Evolutionary conservation across 2,113 vertebrate species (phyloP).

Genomic region (Salvelinus namaycush): DNA sequence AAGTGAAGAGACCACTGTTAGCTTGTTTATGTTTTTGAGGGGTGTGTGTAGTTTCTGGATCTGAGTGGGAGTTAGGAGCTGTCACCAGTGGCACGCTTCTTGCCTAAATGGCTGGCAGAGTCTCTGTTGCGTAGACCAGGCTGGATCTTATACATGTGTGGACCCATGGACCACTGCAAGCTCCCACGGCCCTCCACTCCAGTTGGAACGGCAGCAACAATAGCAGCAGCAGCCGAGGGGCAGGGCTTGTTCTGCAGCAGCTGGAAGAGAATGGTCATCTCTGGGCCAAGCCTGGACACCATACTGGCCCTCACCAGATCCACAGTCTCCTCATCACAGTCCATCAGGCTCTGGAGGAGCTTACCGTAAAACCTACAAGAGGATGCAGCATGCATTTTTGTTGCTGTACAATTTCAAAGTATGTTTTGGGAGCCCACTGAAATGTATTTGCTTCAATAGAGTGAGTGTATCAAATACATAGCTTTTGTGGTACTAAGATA

Average conservation of each 20-base stretch:
- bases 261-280: constrained; percentile 94
- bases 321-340: constrained; percentile 91
- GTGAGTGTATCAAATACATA: not conserved
- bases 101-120: constrained; percentile 74
- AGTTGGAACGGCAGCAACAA: constrained; percentile 76
- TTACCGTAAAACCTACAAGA: constrained; percentile 90
- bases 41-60: constrained; percentile 40
- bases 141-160: constrained; percentile 78
- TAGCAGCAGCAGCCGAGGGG: constrained; percentile 57
- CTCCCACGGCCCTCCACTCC: constrained; percentile 80
- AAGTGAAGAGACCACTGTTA: constrained; percentile 55
- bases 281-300: constrained; percentile 92
- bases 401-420: not conserved
- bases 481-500: too few species aligned
- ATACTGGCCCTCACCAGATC: constrained; percentile 87
- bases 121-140: constrained; percentile 78
- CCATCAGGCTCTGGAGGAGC: constrained; percentile 89
- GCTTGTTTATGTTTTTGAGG: constrained; percentile 54
- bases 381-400: constrained; percentile 9
- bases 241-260: constrained; percentile 94
- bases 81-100: constrained; percentile 82
- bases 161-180: constrained; percentile 76
- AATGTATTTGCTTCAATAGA: not conserved
- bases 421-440: not conserved
- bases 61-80: constrained; percentile 75